Evolutionary conservation across 1,140 invertebrate species (phyloP), one percentile per base, ranked within the genome.

Genomic region (Pseudomyrmex sp.): DNA sequence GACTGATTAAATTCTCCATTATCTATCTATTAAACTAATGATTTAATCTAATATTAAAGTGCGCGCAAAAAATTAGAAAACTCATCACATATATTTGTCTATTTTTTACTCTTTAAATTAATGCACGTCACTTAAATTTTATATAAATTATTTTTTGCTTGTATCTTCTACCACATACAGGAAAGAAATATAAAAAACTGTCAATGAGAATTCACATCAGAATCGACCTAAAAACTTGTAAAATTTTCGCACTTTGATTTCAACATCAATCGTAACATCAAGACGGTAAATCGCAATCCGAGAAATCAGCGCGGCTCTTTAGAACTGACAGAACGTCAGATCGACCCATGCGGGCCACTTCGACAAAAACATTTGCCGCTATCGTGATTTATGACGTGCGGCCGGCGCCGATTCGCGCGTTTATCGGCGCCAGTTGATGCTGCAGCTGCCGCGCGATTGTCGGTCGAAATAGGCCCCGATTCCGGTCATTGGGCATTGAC

Each of bases 321-420:
- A 52, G 13, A 66, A 68, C 66, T 50, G 54, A 50, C 20, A 20
- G 15, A 48, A 23, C 52, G 13, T 58, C 20, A n/a, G 35, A 59
- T 70, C 54, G 20, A 80, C 77, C 59, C 72, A 18, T 52, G 54
- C 46, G 5, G 50, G 10, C 26, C 20, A 54, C 35, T 88, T 76
- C 46, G 73, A 83, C 79, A 88, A 89, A 84, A 88, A 72, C 69
- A 23, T 74, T 84, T 15, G 35, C 68, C 61, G 84, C 82, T 89
- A 87, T 84, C 85, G 72, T 90, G 86, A 88, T 88, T 90, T 89
- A 90, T 83, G 85, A 52, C 56, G 15, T 20, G 62, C 35, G 44
- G 54, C 23, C 9, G 80, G n/a, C 26, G 56, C 10, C 46, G 72
- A 87, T 84, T 75, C 63, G 83, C 83, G 74, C 87, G 69, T 84